Conservation (phyloP, 2,113 vertebrate genomes). For the Gnathonemus echidnorhynchus region DNA sequence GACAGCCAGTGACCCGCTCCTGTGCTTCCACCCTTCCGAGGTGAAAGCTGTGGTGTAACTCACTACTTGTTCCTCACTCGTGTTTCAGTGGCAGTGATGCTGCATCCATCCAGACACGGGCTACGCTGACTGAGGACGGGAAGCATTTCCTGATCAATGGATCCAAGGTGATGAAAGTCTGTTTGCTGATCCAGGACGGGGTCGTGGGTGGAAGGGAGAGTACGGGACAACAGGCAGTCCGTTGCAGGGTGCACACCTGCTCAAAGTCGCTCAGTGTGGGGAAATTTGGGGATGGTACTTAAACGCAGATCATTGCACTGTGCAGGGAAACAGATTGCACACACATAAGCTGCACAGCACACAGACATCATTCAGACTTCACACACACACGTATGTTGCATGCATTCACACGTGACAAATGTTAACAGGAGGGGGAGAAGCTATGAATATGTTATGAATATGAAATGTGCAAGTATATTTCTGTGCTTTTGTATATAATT, state of each 20-base stretch:
- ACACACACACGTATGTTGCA: too few relatives aligned
- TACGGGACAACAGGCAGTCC: not conserved
- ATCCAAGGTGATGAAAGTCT: slow-evolving; percentile 72
- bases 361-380: too few relatives aligned
- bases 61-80: not conserved
- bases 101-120: slow-evolving; percentile 82
- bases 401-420: too few relatives aligned
- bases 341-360: not conserved
- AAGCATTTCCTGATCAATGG: slow-evolving; percentile 78
- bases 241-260: not conserved
- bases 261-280: not conserved
- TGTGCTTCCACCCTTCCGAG: not conserved
- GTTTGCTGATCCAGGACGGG: not conserved
- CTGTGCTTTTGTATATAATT: too few relatives aligned
- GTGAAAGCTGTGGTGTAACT: not conserved
- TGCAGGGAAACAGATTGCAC: not conserved
- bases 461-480: too few relatives aligned
- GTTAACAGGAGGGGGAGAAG: too few relatives aligned
- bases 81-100: slow-evolving; percentile 84
- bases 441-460: too few relatives aligned
- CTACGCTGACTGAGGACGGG: slow-evolving; percentile 74
- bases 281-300: not conserved
- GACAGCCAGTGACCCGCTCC: not conserved
- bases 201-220: not conserved
- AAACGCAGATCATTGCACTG: not conserved